These are phyloP conservation scores for Drosophila mulleri DNA, from an alignment of 2,888 invertebrate genomes.

Conservation along the genomic window DNA sequence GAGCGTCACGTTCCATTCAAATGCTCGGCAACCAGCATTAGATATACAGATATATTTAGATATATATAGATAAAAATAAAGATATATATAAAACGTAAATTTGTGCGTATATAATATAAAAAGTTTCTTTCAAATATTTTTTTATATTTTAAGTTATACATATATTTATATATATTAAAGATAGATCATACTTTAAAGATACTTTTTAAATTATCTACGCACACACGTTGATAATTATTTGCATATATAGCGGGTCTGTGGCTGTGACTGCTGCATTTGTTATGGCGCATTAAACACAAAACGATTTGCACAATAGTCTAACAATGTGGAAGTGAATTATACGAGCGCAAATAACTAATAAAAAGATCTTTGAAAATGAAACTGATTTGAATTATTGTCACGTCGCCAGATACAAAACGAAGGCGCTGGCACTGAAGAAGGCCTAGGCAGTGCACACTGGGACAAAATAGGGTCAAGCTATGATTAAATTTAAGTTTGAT, in stretches of 20 bases:
- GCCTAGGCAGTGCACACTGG: conserved; percentile 42
- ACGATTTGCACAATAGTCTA: conserved; percentile 54
- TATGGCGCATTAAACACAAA: conserved; percentile 75
- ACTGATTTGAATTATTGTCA: conserved; percentile 73
- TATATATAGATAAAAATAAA: background rate
- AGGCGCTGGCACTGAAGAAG: conserved; percentile 47
- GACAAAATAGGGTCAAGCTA: conserved; percentile 24
- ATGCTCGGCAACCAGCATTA: conserved; percentile 16
- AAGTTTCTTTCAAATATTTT: no score
- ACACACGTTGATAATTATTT: background rate
- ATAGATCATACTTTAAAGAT: background rate
- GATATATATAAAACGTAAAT: background rate
- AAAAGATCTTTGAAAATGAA: conserved; percentile 49
- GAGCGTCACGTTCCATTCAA: conserved; percentile 43
- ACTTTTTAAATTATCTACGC: conserved; percentile 9
- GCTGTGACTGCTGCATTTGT: conserved; percentile 67
- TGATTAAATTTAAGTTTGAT: conserved; percentile 10
- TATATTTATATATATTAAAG: background rate
- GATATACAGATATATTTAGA: background rate
- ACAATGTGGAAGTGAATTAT: conserved; percentile 53
- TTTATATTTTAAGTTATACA: background rate
- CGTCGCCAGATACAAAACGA: conserved; percentile 43
- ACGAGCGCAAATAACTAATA: conserved; percentile 48
- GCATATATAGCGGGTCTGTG: conserved; percentile 18
- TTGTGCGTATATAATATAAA: no score